Evolutionary conservation across 1,140 invertebrate genomes (phyloP).

Genomic region (Physella acuta): DNA sequence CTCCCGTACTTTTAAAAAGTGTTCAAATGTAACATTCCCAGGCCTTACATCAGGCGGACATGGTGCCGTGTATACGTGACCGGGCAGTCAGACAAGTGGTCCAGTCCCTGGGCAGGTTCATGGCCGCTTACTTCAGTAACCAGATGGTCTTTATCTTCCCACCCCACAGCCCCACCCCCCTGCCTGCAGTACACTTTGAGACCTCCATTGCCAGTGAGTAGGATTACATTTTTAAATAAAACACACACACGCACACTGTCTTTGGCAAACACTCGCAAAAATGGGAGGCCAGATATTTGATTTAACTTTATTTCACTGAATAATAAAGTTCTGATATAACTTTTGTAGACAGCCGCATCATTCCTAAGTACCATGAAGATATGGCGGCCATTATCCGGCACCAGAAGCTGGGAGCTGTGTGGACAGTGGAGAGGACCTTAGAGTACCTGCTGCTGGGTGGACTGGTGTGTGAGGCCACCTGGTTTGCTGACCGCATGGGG

Average conservation of each 20-base stretch:
- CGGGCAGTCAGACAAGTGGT: conserved; percentile 41
- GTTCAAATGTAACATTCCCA: too few relatives aligned
- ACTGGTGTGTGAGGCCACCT: conserved; percentile 53
- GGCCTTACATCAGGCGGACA: conserved; percentile 39
- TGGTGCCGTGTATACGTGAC: conserved; percentile 46
- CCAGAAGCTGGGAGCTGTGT: conserved; percentile 43
- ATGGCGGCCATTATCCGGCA: conserved; percentile 40
- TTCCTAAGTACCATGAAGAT: conserved; percentile 51
- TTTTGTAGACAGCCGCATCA: conserved; percentile 49
- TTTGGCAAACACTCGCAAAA: conserved; percentile 44
- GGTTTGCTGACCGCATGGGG: conserved; percentile 56
- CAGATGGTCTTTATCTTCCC: conserved; percentile 49
- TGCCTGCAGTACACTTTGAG: conserved; percentile 46
- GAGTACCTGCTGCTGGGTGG: conserved; percentile 56
- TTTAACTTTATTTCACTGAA: neutral
- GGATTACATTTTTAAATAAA: neutral
- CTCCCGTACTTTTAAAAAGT: too few relatives aligned
- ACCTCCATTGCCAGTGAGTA: conserved; percentile 38
- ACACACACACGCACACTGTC: conserved; percentile 29
- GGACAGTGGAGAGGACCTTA: conserved; percentile 51
- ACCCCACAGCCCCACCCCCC: conserved; percentile 45
- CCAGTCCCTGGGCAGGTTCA: conserved; percentile 52
- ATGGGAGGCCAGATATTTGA: conserved; percentile 31
- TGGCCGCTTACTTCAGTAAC: conserved; percentile 55
- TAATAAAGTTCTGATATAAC: neutral